Evolutionary conservation across 1,140 invertebrate genomes (phyloP), one percentile per base, ranked within the genome.

Genomic region (Heliconius melpomene): DNA sequence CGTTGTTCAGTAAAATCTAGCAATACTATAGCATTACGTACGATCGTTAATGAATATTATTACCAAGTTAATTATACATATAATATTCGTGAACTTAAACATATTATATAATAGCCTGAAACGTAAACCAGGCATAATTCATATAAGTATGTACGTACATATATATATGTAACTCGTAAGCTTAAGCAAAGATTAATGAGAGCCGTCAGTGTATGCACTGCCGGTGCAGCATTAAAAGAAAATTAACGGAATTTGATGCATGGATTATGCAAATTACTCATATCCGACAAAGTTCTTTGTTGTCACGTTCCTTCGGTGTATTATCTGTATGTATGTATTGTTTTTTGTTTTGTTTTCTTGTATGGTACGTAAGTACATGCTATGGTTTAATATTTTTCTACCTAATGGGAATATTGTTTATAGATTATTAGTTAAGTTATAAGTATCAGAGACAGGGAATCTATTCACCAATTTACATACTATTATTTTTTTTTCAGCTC

Each of bases 211-310:
- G 76, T 72, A 77, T 77, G 76, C 76, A 77, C 66, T 52, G 76
- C 66, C 76, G 70, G 46, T 70, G 76, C 70, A 70, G 77, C 79
- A 89, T 93, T 90, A 93, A 91, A 93, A 92, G 89, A 92, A 92
- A 92, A 93, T 93, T 92, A 93, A 92, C 89, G 87, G 87, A 93
- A 88, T 89, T 90, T 90, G 91, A 91, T 93, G 91, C 89, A 93
- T 83, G 86, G 89, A 91, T 92, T 91, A 91, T 92, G 91, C 89
- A 91, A 93, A 92, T 88, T 80, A 86, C 81, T 87, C 87, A 90
- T 88, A 92, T 92, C 89, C 90, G 83, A 50, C 84, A 74, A 77
- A 76, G 83, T 85, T 86, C 86, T 88, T 88, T 87, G 84, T 87
- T 86, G 89, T 88, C 91, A 91, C 91, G 89, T 91, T 83, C 85